Conservation (phyloP, 2,888 invertebrate genomes). For the Eupsilia transversa region DNA sequence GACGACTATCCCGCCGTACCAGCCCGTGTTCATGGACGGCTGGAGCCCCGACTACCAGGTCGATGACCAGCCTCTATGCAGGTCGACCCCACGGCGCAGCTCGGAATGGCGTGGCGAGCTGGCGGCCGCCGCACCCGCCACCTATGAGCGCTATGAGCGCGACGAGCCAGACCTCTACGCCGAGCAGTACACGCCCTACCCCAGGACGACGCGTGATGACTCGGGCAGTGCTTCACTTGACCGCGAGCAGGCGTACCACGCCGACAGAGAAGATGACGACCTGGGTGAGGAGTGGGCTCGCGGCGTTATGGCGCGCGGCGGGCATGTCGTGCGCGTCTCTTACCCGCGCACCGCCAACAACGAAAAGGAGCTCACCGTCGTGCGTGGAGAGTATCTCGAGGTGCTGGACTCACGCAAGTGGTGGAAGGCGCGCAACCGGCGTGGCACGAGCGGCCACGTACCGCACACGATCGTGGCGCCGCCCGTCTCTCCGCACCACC, state of each 20-base stretch:
- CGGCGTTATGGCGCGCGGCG: constrained; percentile 93
- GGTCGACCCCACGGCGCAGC: constrained; percentile 82
- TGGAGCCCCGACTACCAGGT: constrained; percentile 98
- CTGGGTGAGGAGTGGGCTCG: constrained; percentile 93
- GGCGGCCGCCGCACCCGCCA: constrained; percentile 52
- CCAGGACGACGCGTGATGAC: constrained; percentile 82
- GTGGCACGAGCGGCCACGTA: constrained; percentile 98
- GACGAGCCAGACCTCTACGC: constrained; percentile 86
- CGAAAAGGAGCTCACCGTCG: constrained; percentile 98
- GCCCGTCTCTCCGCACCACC: constrained; percentile 94
- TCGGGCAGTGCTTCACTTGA: constrained; percentile 87
- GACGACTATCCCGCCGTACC: constrained; percentile 95
- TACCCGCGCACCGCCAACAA: constrained; percentile 99
- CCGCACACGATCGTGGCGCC: constrained; percentile 99
- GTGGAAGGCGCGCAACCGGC: constrained; percentile 99
- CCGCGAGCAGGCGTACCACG: constrained; percentile 77
- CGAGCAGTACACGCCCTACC: constrained; percentile 84
- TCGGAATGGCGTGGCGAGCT: constrained; percentile 58
- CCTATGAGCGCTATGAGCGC: constrained; percentile 76
- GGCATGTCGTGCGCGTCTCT: constrained; percentile 96
- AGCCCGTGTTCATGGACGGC: constrained; percentile 99
- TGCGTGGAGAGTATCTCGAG: constrained; percentile 98
- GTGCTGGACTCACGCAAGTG: constrained; percentile 99
- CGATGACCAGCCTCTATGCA: constrained; percentile 93
- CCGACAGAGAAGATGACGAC: constrained; percentile 82